Conservation (phyloP, 2,888 invertebrate genomes). For the Ophonus ardosiacus region DNA sequence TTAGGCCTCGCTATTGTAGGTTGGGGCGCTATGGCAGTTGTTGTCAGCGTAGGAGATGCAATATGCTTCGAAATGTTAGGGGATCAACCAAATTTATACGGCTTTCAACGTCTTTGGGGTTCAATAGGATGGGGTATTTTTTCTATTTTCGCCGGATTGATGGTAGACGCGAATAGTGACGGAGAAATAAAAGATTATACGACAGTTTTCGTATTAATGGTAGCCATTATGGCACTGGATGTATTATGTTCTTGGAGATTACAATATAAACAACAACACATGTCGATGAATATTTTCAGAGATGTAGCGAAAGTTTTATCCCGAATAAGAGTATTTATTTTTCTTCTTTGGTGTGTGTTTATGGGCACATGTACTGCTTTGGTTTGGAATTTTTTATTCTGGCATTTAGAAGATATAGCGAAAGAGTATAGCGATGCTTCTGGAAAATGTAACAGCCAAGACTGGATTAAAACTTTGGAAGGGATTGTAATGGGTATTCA, state of each 20-base stretch:
- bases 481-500: conserved; percentile 84
- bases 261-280: conserved; percentile 80
- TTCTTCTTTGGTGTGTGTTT: conserved; percentile 87
- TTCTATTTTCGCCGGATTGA: conserved; percentile 85
- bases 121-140: conserved; percentile 92
- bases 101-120: conserved; percentile 92
- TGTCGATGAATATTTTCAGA: conserved; percentile 82
- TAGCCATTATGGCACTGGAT: conserved; percentile 82
- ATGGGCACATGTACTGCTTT: conserved; percentile 91
- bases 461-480: conserved; percentile 76
- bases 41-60: conserved; percentile 92
- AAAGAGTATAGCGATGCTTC: conserved; percentile 66
- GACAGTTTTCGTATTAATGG: conserved; percentile 88
- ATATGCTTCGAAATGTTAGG: conserved; percentile 91
- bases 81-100: conserved; percentile 86
- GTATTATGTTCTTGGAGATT: conserved; percentile 82
- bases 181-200: conserved; percentile 85
- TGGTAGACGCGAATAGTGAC: conserved; percentile 86
- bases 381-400: conserved; percentile 93
- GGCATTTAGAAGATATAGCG: conserved; percentile 88
- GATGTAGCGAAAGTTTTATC: conserved; percentile 84
- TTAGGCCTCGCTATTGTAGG: conserved; percentile 86
- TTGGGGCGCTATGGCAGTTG: conserved; percentile 91
- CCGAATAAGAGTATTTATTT: conserved; percentile 83
- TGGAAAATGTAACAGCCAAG: conserved; percentile 73